Base-by-base conservation (phyloP, 2,888 invertebrate genomes). In the Pheosia tremula region DNA sequence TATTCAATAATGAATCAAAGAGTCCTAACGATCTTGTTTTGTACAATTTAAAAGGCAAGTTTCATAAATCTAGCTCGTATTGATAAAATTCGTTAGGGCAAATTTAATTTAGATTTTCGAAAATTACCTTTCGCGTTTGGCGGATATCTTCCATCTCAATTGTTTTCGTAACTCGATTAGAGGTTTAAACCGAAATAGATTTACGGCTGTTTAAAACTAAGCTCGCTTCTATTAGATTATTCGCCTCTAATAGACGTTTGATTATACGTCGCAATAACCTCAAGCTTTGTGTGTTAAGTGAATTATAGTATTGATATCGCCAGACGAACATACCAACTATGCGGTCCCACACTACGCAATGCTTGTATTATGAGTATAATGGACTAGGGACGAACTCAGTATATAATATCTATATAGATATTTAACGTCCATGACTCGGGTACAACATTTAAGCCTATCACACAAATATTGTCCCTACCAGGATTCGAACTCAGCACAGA, bases 121-220 rank as follows among this genome's bases (percentile, higher is more conserved):
- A 75, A 80, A 81, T 81, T 78, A 77, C 67, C 71, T 75, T 72
- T 61, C 61, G 69, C 56, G 60, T 60, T 65, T 45, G 64, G 52
- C 72, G 60, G 77, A 83, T 83, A 84, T 81, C 82, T 86, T 87
- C 79, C 81, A 73, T 72, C 74, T 75, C 79, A 84, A 83, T 85
- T 83, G 82, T 84, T 84, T 78, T 59, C 69, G 68, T 74, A 83
- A 85, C 80, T 79, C 83, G 81, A 85, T 87, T 83, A 83, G 72
- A 78, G 80, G 78, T 76, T 77, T 74, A 69, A 71, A 71, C 71
- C 80, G 69, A 81, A 87, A 84, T 84, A 88, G 89, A 90, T 89
- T 90, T 88, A 89, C 79, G 80, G 75, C 80, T 83, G 87, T 89
- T 89, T 87, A 82, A 87, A 89, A 89, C 85, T 86, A 77, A 81